A percentile compares a stretch with the other conserved stretches of the same genome.
These are phyloP conservation scores for Neodiprion fabricii DNA, from an alignment of 1,140 invertebrate species.

Conservation along the genomic window DNA sequence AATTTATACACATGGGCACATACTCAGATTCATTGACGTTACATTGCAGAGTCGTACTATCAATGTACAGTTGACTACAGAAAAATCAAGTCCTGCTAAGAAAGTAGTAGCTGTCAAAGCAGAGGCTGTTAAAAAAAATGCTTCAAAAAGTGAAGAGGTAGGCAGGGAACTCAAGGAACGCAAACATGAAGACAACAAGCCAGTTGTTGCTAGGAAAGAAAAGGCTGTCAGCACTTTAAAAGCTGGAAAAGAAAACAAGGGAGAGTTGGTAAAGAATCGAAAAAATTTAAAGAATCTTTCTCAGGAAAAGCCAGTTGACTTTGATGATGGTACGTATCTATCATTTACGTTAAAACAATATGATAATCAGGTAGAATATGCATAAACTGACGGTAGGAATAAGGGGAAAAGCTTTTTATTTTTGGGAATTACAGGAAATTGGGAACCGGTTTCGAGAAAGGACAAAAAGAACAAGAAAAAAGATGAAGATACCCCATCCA, in stretches of 20 bases:
- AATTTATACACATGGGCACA: neutral
- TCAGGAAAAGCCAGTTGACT: conserved; percentile 73
- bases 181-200: conserved; percentile 59
- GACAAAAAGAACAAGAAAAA: conserved; percentile 72
- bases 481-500: conserved; percentile 61
- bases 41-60: conserved; percentile 53
- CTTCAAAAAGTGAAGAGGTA: conserved; percentile 51
- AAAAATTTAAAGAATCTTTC: conserved; percentile 64
- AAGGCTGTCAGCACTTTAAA: conserved; percentile 51
- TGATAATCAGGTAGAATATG: neutral
- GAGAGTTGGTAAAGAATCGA: conserved; percentile 63
- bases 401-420: neutral
- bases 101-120: conserved; percentile 56
- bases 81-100: conserved; percentile 62
- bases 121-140: conserved; percentile 49
- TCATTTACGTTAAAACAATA: conserved; percentile 9
- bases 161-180: conserved; percentile 59
- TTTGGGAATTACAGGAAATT: conserved; percentile 58
- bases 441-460: conserved; percentile 71
- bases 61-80: conserved; percentile 58
- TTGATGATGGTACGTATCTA: conserved; percentile 67
- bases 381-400: neutral
- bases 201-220: conserved; percentile 48
- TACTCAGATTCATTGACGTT: neutral
- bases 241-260: conserved; percentile 58